Conservation (phyloP, 2,888 invertebrate species). For the Pyrgus malvae region DNA sequence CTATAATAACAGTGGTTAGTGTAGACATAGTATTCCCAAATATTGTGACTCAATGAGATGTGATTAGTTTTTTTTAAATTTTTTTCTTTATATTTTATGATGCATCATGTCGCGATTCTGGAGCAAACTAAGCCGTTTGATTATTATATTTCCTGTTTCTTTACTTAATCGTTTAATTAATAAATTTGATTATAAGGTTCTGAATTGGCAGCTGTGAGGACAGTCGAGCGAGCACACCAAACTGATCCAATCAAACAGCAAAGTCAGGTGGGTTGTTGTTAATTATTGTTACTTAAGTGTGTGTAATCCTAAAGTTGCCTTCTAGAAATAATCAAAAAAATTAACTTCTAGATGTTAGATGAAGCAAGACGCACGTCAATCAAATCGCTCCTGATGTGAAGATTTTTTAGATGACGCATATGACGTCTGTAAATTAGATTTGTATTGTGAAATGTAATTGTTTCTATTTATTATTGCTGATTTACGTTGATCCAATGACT, state of each 20-base stretch:
- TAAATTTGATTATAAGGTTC: conserved; percentile 38
- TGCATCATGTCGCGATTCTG: not conserved
- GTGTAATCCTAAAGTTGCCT: not conserved
- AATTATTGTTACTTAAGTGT: no score
- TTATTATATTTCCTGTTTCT: not conserved
- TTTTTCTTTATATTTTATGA: not conserved
- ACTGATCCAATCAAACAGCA: conserved; percentile 72
- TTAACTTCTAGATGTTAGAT: no score
- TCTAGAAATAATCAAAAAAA: no score
- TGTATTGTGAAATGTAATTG: no score
- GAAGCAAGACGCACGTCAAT: no score
- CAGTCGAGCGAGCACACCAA: conserved; percentile 70
- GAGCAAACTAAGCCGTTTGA: not conserved
- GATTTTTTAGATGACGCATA: no score
- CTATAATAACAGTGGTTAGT: no score
- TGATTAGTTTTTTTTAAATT: not conserved
- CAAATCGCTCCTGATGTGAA: no score
- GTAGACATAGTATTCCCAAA: not conserved
- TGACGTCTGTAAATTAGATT: no score
- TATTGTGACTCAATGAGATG: no score
- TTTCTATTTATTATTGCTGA: no score
- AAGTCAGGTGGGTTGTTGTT: conserved; percentile 60
- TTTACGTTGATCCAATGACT: no score
- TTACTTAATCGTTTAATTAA: not conserved
- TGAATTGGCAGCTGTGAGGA: conserved; percentile 69